Conservation (phyloP, 2,888 invertebrate species). For the Nomada fucata region DNA sequence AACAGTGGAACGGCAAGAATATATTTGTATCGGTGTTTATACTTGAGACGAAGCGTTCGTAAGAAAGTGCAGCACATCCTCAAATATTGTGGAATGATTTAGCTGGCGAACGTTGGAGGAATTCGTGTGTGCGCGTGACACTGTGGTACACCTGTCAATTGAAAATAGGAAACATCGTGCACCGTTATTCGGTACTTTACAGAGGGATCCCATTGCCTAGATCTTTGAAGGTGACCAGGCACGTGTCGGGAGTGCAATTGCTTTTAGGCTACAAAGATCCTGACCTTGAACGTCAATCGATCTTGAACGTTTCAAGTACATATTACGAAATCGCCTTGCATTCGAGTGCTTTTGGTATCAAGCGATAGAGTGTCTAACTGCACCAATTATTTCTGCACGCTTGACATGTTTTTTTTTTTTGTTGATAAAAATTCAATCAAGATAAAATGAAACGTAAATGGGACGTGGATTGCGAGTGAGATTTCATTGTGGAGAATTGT, state of each 20-base stretch:
- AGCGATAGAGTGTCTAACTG: not conserved
- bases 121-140: constrained; percentile 18
- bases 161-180: constrained; percentile 54
- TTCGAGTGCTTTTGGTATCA: not conserved
- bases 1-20: not conserved
- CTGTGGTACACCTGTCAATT: constrained; percentile 51
- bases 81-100: constrained; percentile 8
- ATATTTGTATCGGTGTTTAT: not conserved
- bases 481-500: constrained; percentile 36
- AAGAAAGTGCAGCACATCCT: constrained; percentile 3
- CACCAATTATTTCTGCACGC: not conserved
- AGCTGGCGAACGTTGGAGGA: constrained; percentile 7
- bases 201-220: constrained; percentile 52
- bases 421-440: not conserved
- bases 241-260: constrained; percentile 57
- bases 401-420: constrained; percentile 4
- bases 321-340: constrained; percentile 1
- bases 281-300: not conserved
- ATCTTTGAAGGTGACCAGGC: constrained; percentile 54
- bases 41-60: not conserved
- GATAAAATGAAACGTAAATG: constrained; percentile 5
- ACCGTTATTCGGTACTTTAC: constrained; percentile 52
- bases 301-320: not conserved
- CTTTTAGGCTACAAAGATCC: constrained; percentile 14
- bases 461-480: constrained; percentile 21